phyloP scores from a whole-genome alignment of 2,113 vertebrate genomes.

The Bambusicola thoracicus region DNA sequence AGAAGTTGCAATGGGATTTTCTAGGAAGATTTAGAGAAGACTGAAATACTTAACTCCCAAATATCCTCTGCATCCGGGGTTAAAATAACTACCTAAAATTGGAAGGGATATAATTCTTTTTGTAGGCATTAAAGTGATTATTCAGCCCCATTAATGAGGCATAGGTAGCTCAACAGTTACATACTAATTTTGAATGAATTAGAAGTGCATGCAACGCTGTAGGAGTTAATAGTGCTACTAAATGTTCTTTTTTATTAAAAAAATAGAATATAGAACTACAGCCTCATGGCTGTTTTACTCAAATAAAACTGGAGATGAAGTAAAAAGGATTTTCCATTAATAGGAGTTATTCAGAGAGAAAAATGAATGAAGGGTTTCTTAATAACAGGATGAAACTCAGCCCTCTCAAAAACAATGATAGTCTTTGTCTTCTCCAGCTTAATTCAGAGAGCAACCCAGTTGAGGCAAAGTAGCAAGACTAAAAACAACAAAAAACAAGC shows the following conservation, averaged over 20 bases:
- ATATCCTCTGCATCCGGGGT: background rate
- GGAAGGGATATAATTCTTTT: background rate
- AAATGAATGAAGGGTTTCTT: background rate
- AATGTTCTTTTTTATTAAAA: background rate
- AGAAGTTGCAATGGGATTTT: background rate
- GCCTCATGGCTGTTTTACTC: background rate
- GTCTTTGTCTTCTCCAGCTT: background rate
- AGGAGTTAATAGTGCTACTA: background rate
- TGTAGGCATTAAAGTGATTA: background rate
- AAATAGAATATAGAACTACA: background rate
- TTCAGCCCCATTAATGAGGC: background rate
- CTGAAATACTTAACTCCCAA: background rate
- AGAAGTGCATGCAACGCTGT: background rate
- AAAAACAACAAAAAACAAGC: background rate
- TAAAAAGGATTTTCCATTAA: background rate
- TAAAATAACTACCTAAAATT: background rate
- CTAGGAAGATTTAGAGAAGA: background rate
- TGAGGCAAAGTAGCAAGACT: background rate
- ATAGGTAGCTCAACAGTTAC: background rate
- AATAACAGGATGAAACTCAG: background rate
- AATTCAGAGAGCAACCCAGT: background rate
- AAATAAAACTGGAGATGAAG: background rate
- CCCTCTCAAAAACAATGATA: background rate
- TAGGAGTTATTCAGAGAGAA: background rate
- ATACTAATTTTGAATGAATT: background rate